A percentile compares a stretch with the other conserved stretches of the same genome.
phyloP scores from a whole-genome alignment of 2,888 invertebrate genomes.

The Mythimna pallens region DNA sequence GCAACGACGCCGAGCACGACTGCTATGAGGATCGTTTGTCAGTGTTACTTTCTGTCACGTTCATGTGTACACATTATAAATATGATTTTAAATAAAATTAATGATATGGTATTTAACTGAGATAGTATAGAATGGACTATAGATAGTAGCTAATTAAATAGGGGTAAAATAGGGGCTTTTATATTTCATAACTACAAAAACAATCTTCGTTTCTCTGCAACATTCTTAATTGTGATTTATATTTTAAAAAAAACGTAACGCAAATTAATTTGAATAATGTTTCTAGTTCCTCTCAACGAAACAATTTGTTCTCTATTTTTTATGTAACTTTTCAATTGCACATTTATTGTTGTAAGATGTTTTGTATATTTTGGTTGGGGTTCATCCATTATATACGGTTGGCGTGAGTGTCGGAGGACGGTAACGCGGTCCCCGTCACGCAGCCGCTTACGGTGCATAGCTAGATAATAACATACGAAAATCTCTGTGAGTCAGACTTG shows the following conservation, averaged over 20 bases:
- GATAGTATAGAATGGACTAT: conserved; percentile 84
- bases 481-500: conserved; percentile 61
- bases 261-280: conserved; percentile 67
- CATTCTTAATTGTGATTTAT: conserved; percentile 71
- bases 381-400: conserved; percentile 69
- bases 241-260: conserved; percentile 53
- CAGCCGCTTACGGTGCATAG: conserved; percentile 73
- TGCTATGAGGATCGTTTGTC: conserved; percentile 35
- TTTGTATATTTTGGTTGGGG: conserved; percentile 80
- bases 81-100: conserved; percentile 69
- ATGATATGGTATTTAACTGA: conserved; percentile 81
- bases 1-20: conserved; percentile 1
- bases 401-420: conserved; percentile 62
- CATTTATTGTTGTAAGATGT: conserved; percentile 72
- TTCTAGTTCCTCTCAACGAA: conserved; percentile 74
- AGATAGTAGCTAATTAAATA: conserved; percentile 87
- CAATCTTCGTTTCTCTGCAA: conserved; percentile 60
- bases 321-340: conserved; percentile 71
- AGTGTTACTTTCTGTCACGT: conserved; percentile 61
- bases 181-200: conserved; percentile 60
- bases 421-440: conserved; percentile 34
- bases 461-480: conserved; percentile 67
- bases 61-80: conserved; percentile 63
- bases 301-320: conserved; percentile 70
- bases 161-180: conserved; percentile 86